A percentile compares a stretch with the other conserved stretches of the same genome.
Evolutionary conservation across 2,113 vertebrate species (phyloP).

Genomic region (Recurvirostra avosetta): DNA sequence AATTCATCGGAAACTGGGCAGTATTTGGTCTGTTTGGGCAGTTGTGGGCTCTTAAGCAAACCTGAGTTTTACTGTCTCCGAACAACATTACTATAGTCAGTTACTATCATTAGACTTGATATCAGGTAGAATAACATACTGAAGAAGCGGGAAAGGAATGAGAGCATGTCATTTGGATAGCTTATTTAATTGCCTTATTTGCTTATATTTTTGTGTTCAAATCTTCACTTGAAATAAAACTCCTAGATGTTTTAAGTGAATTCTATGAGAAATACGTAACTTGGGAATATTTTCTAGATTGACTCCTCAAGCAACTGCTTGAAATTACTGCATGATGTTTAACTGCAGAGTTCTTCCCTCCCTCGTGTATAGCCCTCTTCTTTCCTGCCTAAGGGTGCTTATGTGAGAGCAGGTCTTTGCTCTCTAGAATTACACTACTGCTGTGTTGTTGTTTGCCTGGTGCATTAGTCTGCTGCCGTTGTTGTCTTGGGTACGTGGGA

Average conservation of each 20-base stretch:
- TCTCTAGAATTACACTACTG: background rate
- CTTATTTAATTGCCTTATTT: background rate
- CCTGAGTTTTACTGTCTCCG: background rate
- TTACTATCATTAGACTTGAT: background rate
- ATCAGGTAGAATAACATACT: background rate
- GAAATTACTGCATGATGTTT: background rate
- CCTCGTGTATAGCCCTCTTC: background rate
- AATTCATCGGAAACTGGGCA: background rate
- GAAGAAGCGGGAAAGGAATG: background rate
- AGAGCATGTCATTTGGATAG: background rate
- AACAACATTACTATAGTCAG: background rate
- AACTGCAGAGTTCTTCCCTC: background rate
- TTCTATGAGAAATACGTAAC: background rate
- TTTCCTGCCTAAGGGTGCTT: background rate
- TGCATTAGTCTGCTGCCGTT: background rate
- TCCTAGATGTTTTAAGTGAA: background rate
- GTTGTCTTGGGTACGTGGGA: background rate
- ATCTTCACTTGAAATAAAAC: background rate
- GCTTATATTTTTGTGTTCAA: background rate
- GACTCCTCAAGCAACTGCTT: background rate
- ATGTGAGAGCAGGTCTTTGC: background rate
- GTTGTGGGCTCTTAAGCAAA: background rate
- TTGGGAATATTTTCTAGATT: background rate
- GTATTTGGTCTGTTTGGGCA: background rate
- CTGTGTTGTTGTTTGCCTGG: background rate